These are phyloP conservation scores for Zelleria hepariella DNA, from an alignment of 2,888 invertebrate species.

Conservation along the genomic window DNA sequence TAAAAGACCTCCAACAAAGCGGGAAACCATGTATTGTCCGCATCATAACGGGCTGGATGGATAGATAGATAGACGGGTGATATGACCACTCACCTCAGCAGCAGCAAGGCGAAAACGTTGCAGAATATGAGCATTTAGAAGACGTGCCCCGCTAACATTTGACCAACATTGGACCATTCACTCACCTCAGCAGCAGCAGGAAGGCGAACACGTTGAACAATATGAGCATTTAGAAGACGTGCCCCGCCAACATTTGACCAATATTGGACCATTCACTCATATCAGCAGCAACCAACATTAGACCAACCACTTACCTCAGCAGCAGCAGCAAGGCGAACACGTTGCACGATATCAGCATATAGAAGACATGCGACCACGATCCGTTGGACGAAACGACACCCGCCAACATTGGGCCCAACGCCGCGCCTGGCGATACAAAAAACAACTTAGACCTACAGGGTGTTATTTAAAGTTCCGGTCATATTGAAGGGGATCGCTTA, in stretches of 20 bases:
- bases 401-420: constrained; percentile 91
- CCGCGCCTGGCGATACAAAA: constrained; percentile 77
- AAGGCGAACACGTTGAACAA: constrained; percentile 84
- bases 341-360: constrained; percentile 90
- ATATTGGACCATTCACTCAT: not conserved
- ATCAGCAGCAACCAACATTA: constrained; percentile 34
- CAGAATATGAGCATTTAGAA: constrained; percentile 92
- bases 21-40: too few species aligned
- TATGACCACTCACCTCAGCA: constrained; percentile 61
- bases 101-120: constrained; percentile 82
- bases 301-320: constrained; percentile 56
- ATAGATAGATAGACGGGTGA: constrained; percentile 5
- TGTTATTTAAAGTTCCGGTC: too few species aligned
- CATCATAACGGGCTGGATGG: too few species aligned
- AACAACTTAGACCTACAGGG: too few species aligned
- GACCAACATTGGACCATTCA: constrained; percentile 66
- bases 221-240: constrained; percentile 94
- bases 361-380: constrained; percentile 88
- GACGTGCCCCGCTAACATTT: constrained; percentile 89
- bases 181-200: constrained; percentile 39
- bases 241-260: constrained; percentile 90
- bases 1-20: too few species aligned
- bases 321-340: constrained; percentile 81
- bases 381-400: constrained; percentile 81
- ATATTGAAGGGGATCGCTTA: too few species aligned